Evolutionary conservation across 37 sponge, comb jelly and placozoan species (phyloP), one percentile per base, ranked within the genome.

Genomic region (Cliona cf. orientalis): DNA sequence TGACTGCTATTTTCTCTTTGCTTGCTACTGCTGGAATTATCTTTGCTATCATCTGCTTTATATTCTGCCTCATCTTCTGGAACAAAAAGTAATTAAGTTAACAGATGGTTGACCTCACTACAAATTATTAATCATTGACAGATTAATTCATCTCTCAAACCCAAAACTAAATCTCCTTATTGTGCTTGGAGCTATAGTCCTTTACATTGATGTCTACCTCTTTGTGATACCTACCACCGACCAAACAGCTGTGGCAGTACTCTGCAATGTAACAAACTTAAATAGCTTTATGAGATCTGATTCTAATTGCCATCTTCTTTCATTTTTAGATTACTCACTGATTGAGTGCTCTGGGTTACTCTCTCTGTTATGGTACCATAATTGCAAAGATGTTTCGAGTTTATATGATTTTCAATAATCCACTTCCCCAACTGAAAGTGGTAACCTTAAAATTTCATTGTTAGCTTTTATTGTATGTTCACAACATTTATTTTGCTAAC

Each of bases 121-220:
- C 72, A 42, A 25, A 42, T 33, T 7, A 25, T 5, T 46, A 42
- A 25, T 2, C 46, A 42, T 26, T 23, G n/a, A 31, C 78, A 81
- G 81, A 70, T 9, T 70, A 0, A 59, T 81, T 41, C 81, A 61
- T 31, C 72, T 81, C 21, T 55, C 70, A 19, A 81, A 72, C 40
- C 81, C 81, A 43, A 81, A 81, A 41, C 69, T 81, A 31, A 86
- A 78, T 41, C 72, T 64, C 45, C n/a, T 86, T 29, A 77, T 86
- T 0, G 43, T 41, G 59, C 41, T 56, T 25, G 86, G 86, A 78
- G 78, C 79, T 17, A 45, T 76, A n/a, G 71, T 86, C 38, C 70
- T 86, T 55, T 86, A 86, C 35, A 2, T 78, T 7, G 35, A 42
- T 28, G 41, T 78, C 60, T 46, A 72, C 42, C 37, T 86, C 22